These are phyloP conservation scores for Leucopternis melanops DNA, from an alignment of 2,113 vertebrate species.

Conservation along the genomic window DNA sequence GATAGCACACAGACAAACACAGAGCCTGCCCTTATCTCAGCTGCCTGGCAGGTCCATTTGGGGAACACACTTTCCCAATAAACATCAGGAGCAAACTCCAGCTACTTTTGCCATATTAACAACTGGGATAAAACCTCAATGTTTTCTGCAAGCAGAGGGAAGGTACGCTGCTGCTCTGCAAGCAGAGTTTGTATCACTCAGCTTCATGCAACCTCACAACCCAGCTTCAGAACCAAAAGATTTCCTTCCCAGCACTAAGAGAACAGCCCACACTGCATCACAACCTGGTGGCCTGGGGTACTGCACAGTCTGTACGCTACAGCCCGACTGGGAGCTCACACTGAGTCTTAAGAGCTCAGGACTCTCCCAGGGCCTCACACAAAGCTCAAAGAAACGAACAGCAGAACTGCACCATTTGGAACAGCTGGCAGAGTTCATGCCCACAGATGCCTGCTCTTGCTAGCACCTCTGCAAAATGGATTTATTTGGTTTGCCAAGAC, in stretches of 20 bases:
- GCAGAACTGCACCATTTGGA: neutral
- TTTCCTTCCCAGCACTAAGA: neutral
- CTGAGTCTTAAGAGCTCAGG: neutral
- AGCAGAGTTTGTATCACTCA: neutral
- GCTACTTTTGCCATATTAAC: neutral
- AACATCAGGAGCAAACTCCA: neutral
- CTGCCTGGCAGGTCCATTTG: neutral
- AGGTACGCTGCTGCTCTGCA: neutral
- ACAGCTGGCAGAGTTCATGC: neutral
- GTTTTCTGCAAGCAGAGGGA: neutral
- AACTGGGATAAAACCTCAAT: neutral
- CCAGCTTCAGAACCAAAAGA: neutral
- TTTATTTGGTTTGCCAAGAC: neutral
- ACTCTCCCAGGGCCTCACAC: neutral
- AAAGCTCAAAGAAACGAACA: neutral
- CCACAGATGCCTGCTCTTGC: neutral
- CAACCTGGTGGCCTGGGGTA: neutral
- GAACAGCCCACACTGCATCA: neutral
- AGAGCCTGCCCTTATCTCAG: neutral
- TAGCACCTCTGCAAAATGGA: neutral
- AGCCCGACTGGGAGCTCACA: rapidly evolving
- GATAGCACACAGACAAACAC: neutral
- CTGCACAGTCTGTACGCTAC: rapidly evolving
- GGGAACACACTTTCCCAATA: neutral
- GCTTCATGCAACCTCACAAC: neutral